Evolutionary conservation across 2,797 vertebrate species (phyloP).

Genomic region (Phaenicophaeus curvirostris): DNA sequence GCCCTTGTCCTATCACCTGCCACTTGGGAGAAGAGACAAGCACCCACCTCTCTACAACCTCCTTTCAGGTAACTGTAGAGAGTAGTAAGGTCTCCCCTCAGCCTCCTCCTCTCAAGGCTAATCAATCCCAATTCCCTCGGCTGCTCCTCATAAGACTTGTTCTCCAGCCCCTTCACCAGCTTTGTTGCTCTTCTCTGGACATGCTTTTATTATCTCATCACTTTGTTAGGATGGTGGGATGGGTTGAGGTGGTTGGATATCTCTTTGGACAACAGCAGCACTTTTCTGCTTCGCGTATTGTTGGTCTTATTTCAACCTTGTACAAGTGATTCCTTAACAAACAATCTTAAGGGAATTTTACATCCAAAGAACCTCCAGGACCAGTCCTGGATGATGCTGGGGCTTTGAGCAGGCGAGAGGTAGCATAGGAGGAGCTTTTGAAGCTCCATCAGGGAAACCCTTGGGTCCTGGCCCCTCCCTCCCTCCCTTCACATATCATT

Average conservation of each 20-base stretch:
- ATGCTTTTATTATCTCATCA: neutral
- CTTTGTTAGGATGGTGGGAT: neutral
- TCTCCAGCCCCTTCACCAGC: no score
- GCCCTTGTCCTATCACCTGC: no score
- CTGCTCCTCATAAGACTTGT: no score
- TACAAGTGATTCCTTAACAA: accelerated
- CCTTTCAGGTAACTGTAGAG: no score
- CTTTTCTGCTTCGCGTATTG: accelerated
- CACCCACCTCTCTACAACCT: no score
- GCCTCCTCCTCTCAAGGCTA: no score
- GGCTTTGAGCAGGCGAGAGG: neutral
- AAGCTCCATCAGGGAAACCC: neutral
- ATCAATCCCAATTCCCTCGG: no score
- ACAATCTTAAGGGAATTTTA: neutral
- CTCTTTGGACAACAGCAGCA: neutral
- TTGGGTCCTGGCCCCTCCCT: neutral
- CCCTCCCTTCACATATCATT: constrained; percentile 8
- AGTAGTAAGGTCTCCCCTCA: no score
- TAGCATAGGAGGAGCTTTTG: neutral
- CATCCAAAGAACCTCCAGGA: neutral
- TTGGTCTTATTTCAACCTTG: neutral
- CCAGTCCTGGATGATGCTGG: neutral
- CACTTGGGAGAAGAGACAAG: no score
- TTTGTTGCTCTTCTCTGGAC: no score
- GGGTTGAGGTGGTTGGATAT: neutral